Conservation (phyloP, 2,888 invertebrate species). For the Artemia sinica region DNA sequence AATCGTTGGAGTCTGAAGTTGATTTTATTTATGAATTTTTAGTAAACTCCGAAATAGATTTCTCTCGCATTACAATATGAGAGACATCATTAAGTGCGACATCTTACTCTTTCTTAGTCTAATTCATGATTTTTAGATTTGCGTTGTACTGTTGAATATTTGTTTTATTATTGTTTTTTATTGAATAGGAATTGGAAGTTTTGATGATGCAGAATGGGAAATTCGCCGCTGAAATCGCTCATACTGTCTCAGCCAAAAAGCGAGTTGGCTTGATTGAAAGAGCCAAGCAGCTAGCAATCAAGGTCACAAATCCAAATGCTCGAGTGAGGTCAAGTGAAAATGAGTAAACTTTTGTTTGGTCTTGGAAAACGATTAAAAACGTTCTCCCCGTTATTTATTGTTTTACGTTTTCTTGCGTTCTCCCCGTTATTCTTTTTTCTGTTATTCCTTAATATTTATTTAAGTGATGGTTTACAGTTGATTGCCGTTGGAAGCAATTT, state of each 20-base stretch:
- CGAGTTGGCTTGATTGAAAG: slow-evolving; percentile 88
- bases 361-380: slow-evolving; percentile 18
- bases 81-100: too few relatives aligned
- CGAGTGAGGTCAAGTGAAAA: slow-evolving; percentile 95
- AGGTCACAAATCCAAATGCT: slow-evolving; percentile 89
- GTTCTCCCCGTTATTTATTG: background rate
- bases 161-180: slow-evolving; percentile 18
- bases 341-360: slow-evolving; percentile 48
- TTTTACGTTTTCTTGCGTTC: too few relatives aligned
- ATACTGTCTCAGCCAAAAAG: slow-evolving; percentile 92
- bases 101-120: too few relatives aligned
- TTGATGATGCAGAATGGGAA: slow-evolving; percentile 97
- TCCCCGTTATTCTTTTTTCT: too few relatives aligned
- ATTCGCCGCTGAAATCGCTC: slow-evolving; percentile 94
- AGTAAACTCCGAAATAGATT: too few relatives aligned
- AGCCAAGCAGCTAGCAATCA: slow-evolving; percentile 83
- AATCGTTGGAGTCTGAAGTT: too few relatives aligned
- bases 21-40: too few relatives aligned
- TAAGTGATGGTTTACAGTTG: too few relatives aligned
- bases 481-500: too few relatives aligned
- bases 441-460: too few relatives aligned
- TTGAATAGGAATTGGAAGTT: slow-evolving; percentile 72
- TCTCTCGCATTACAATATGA: too few relatives aligned
- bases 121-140: background rate
- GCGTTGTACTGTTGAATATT: background rate